Conservation (phyloP, 2,797 vertebrate species). For the Mastacembelus armatus region DNA sequence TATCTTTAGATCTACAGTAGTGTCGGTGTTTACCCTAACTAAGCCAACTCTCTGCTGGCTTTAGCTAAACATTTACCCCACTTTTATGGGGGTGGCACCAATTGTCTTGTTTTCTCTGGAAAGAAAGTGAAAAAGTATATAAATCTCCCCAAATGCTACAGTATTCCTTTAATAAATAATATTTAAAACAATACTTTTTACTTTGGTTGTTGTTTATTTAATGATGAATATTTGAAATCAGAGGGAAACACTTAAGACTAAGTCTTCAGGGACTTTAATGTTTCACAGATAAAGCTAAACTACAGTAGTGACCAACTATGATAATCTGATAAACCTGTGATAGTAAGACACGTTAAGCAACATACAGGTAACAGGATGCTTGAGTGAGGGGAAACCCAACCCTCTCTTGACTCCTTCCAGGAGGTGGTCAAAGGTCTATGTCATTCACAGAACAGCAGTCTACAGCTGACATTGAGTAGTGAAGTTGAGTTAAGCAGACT, state of each 20-base stretch:
- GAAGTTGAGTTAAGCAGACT: no score
- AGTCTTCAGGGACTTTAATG: background rate
- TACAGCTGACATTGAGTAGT: no score
- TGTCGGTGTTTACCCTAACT: no score
- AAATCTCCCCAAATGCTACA: background rate
- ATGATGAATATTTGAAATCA: background rate
- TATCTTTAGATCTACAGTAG: no score
- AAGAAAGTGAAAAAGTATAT: no score
- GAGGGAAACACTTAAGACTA: background rate
- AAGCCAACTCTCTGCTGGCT: no score
- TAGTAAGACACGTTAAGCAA: background rate
- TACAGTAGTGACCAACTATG: background rate
- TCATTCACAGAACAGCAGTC: slow-evolving; percentile 5
- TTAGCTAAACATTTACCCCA: no score
- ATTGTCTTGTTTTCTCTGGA: no score
- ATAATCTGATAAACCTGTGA: background rate
- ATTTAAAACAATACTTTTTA: no score
- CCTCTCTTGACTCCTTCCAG: slow-evolving; percentile 3
- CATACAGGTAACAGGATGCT: background rate
- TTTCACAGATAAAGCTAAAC: background rate
- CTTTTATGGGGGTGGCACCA: no score
- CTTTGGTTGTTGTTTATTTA: background rate
- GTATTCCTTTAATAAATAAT: background rate
- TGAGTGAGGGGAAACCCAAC: background rate
- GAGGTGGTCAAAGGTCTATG: slow-evolving; percentile 12